Evolutionary conservation across 2,113 vertebrate species (phyloP), one percentile per base, ranked within the genome.

Genomic region (Pao palembangensis): DNA sequence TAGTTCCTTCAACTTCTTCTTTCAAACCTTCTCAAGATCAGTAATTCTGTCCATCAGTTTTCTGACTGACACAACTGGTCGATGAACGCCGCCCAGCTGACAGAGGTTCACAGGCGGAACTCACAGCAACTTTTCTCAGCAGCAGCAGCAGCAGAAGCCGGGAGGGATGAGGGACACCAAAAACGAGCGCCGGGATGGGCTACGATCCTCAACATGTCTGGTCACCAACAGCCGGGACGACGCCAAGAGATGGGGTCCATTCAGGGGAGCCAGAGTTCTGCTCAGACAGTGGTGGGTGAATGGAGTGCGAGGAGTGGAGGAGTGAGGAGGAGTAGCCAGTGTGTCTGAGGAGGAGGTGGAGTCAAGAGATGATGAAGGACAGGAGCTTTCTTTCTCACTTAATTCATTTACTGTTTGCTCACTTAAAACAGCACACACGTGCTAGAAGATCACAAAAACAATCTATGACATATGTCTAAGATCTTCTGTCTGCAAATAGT

Each of bases 251-350:
- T 58, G 63, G 58, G 68, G 70, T 81, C 71, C 81, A 81, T 73
- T 76, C 56, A 84, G 20, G 46, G 52, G 73, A 67, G 49, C 73
- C 51, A 71, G 38, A 62, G 51, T 54, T 75, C 58, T 59, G 78
- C 75, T 78, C 59, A 44, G 55, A 71, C 71, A 53, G 54, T 63
- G 69, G 72, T 73, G 78, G 74, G 71, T 85, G 86, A 88, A 87
- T 86, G 85, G 78, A 88, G 73, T 51, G 46, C 67, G 73, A 74
- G 61, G 77, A 84, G 79, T 69, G 75, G 21, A 23, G 21, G 21
- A 23, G 67, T 75, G 75, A 82, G 64, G 90, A 91, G 93, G 89
- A 85, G 90, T 87, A 90, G 78, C 85, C 0, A 61, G 70, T 46
- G 68, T 58, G 76, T 68, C 8, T 44, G 52, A 43, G 60, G 58